Conservation (phyloP, 92 coral and sea anemone genomes). For the Desmophyllum pertusum region DNA sequence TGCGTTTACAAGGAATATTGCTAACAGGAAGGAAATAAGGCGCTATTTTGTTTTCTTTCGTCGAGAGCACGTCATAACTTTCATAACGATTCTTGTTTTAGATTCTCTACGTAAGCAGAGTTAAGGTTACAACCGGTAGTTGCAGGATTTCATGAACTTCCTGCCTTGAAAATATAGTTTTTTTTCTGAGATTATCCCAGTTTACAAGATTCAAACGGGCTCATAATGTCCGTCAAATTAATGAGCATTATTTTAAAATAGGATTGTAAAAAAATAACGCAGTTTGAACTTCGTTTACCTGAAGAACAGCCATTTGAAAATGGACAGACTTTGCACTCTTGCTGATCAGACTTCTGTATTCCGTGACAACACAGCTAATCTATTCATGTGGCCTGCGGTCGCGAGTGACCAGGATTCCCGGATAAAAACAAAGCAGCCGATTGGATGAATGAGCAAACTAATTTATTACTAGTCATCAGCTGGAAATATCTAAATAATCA, state of each 20-base stretch:
- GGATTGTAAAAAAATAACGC: constrained; percentile 19
- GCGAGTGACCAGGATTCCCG: constrained; percentile 61
- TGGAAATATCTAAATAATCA: constrained; percentile 69
- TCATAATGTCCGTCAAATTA: no score
- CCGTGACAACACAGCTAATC: constrained; percentile 53
- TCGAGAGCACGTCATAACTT: constrained; percentile 26
- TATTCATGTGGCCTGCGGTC: constrained; percentile 75
- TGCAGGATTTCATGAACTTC: no score
- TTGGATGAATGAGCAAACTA: constrained; percentile 56
- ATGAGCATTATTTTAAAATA: constrained; percentile 24
- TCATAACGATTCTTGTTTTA: constrained; percentile 33
- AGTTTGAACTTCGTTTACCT: constrained; percentile 56
- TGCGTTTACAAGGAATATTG: constrained; percentile 38
- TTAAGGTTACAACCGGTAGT: no score
- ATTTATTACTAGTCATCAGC: constrained; percentile 77
- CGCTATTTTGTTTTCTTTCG: constrained; percentile 10
- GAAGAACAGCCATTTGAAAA: constrained; percentile 75
- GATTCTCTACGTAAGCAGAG: constrained; percentile 42
- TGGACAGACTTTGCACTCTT: constrained; percentile 39
- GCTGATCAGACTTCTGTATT: constrained; percentile 33
- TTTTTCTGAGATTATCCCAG: no score
- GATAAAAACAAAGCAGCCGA: constrained; percentile 52
- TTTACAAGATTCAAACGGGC: no score
- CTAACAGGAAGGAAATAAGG: constrained; percentile 36
- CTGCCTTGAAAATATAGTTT: no score